phyloP scores from a whole-genome alignment of 2,113 vertebrate genomes.

The Coryphaenoides rupestris region DNA sequence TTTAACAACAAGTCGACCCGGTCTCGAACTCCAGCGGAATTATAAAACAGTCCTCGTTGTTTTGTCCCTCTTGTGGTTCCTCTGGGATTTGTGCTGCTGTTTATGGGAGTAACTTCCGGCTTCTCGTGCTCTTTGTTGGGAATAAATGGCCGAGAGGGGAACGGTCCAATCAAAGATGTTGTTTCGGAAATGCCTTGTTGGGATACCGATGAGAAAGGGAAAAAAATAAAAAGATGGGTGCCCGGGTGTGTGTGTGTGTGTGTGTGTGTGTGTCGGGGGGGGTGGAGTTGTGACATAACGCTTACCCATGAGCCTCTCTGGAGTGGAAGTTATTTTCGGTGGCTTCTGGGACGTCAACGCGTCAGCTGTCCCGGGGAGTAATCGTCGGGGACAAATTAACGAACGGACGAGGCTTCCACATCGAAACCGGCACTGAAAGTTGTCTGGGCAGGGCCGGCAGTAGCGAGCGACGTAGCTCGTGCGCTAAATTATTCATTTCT shows the following conservation, averaged over 20 bases:
- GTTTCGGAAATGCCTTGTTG: conserved; percentile 16
- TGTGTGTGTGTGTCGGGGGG: too few species aligned
- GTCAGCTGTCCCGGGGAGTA: conserved; percentile 27
- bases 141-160: conserved; percentile 43
- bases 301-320: conserved; percentile 29
- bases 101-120: conserved; percentile 49
- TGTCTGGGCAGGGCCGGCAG: neutral
- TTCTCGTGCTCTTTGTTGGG: conserved; percentile 24
- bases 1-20: conserved; percentile 33
- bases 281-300: conserved; percentile 34
- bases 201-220: neutral
- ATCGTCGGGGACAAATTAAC: conserved; percentile 30
- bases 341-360: conserved; percentile 22
- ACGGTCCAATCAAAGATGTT: conserved; percentile 29
- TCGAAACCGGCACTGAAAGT: conserved; percentile 37
- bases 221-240: conserved; percentile 23
- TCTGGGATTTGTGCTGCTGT: conserved; percentile 32
- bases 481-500: conserved; percentile 38
- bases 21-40: conserved; percentile 39
- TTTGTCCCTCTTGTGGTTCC: neutral
- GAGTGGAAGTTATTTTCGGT: conserved; percentile 22
- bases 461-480: conserved; percentile 25
- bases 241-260: too few species aligned
- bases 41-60: conserved; percentile 14
- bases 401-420: conserved; percentile 42